Conservation (phyloP, 2,797 vertebrate species). For the Girardinus metallicus region DNA sequence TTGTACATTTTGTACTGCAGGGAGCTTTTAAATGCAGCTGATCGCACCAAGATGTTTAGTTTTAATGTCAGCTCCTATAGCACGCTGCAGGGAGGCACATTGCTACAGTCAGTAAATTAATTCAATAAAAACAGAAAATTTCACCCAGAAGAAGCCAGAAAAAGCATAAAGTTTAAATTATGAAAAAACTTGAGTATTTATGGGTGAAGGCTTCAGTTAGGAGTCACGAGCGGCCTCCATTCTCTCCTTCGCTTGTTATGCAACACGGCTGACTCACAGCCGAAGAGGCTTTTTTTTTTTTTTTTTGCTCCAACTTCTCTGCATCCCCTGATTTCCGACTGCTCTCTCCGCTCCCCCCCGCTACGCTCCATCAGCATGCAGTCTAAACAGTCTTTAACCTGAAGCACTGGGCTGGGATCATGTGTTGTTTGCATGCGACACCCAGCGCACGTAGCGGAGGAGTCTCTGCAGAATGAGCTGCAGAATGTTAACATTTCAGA, state of each 20-base stretch:
- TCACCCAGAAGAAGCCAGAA: background rate
- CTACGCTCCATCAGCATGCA: constrained; percentile 6
- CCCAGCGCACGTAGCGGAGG: background rate
- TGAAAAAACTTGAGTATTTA: background rate
- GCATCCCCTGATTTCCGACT: constrained; percentile 62
- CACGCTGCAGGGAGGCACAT: background rate
- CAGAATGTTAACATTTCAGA: constrained; percentile 22
- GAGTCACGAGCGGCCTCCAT: constrained; percentile 36
- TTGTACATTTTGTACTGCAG: background rate
- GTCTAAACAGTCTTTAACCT: constrained; percentile 14
- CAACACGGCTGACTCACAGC: constrained; percentile 78
- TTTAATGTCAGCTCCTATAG: background rate
- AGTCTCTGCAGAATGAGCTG: constrained; percentile 24
- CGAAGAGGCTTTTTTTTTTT: constrained; percentile 44
- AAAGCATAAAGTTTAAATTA: background rate
- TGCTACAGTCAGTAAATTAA: background rate
- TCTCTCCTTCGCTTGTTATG: constrained; percentile 56
- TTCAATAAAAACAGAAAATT: background rate
- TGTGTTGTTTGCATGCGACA: background rate
- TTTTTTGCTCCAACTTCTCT: constrained; percentile 43
- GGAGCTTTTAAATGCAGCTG: background rate
- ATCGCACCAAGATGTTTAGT: background rate
- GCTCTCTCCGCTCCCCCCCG: constrained; percentile 20
- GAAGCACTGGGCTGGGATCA: constrained; percentile 20
- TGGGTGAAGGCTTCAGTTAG: constrained; percentile 8